These are phyloP conservation scores for Antigone vipio DNA, from an alignment of 2,113 vertebrate genomes.

Conservation along the genomic window DNA sequence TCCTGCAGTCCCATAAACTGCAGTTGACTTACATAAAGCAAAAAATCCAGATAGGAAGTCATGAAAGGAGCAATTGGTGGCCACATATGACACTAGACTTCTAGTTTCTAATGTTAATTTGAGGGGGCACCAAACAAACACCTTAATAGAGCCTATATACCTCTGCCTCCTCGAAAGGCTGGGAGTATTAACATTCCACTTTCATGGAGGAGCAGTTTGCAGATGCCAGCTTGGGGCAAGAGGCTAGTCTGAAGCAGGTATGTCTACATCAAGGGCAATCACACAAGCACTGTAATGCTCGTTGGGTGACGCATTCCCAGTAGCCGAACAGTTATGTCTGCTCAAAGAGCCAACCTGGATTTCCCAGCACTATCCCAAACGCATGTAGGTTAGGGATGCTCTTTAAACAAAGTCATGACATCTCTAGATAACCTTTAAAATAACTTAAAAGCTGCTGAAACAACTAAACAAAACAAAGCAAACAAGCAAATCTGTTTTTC, in stretches of 20 bases:
- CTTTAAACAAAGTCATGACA: not conserved
- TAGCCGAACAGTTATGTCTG: not conserved
- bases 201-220: not conserved
- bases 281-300: not conserved
- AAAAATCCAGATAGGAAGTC: not conserved
- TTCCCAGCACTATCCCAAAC: not conserved
- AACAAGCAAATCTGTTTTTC: not conserved
- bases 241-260: not conserved
- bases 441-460: not conserved
- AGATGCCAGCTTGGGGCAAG: not conserved
- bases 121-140: not conserved
- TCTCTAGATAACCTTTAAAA: not conserved
- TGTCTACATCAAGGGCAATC: not conserved
- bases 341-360: not conserved
- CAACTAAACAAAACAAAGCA: not conserved
- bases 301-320: not conserved
- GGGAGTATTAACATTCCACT: no score
- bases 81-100: not conserved
- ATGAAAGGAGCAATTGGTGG: not conserved
- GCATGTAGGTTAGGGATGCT: not conserved
- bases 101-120: fast-evolving
- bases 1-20: not conserved
- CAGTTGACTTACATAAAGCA: not conserved
- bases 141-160: fast-evolving
- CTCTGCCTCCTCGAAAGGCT: not conserved